Evolutionary conservation across 1,140 invertebrate species (phyloP), one percentile per base, ranked within the genome.

Genomic region (Leptoteleia sp.): DNA sequence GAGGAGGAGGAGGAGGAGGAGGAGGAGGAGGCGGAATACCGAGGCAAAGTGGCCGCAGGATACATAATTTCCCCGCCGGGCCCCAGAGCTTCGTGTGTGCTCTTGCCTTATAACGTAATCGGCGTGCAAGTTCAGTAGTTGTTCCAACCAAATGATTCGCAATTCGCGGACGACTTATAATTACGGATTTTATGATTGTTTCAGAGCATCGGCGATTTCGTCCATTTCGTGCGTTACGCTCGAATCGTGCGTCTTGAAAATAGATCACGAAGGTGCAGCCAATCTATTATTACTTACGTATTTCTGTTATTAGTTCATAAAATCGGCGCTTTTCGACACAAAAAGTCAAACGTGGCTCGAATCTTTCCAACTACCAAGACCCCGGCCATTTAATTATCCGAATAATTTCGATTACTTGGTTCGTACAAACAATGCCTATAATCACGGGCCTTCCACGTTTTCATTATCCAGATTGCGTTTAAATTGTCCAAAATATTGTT

Each of bases 101-200:
- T 52, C 64, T 68, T 54, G 47, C 68, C 55, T 54, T 59, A 68
- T 52, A 76, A 68, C 54, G 64, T 62, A 64, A 70, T 70, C 73
- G 65, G 52, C 43, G 48, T 43, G 59, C 70, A 72, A 72, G 70
- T 73, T 65, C 71, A 59, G 71, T 75, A 75, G 71, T 75, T 65
- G 35, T 59, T 65, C 29, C 52, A 64, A 57, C 52, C 50, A 59
- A 75, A 75, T 75, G 31, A 75, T 65, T 40, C 61, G 42, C 71
- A 48, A 57, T n/a, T 48, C 50, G 38, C 48, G 19, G 29, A 12
- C 11, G 57, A 73, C 70, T 75, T 75, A 48, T 75, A 75, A 75
- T 75, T 75, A 75, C 52, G 45, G 52, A 65, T 65, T 54, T 75
- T 75, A 65, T 59, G 71, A 75, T 59, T 65, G 71, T 75, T 75